Percentiles rank a stretch among this genome's conserved stretches.
Evolutionary conservation across 2,113 vertebrate species (phyloP).

Genomic region (Lycocorax pyrrhopterus): DNA sequence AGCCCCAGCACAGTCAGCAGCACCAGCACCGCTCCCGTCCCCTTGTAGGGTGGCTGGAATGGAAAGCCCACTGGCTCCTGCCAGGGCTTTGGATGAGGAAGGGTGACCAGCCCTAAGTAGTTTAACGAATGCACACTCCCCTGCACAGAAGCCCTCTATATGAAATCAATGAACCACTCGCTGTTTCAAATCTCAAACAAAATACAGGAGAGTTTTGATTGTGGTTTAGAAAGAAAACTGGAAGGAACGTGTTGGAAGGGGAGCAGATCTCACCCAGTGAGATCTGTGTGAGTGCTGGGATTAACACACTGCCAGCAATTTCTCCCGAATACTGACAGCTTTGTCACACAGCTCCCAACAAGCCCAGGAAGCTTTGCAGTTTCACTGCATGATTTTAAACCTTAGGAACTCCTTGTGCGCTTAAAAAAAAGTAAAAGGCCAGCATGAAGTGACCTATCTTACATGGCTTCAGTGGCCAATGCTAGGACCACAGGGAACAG

Average conservation of each 20-base stretch:
- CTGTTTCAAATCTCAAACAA: slow-evolving; percentile 51
- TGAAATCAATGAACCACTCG: slow-evolving; percentile 27
- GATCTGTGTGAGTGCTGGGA: not conserved
- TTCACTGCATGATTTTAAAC: not conserved
- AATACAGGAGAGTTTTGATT: slow-evolving; percentile 53
- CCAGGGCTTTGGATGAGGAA: not conserved
- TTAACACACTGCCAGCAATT: not conserved
- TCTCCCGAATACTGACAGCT: slow-evolving; percentile 10
- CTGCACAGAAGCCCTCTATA: slow-evolving; percentile 49
- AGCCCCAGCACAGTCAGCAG: not conserved
- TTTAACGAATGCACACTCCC: not conserved
- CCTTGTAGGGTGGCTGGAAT: not conserved
- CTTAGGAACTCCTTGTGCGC: not conserved
- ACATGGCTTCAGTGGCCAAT: not conserved
- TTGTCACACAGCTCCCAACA: not conserved
- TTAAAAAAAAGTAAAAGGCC: not conserved
- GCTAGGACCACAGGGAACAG: not conserved
- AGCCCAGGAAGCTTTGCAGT: not conserved
- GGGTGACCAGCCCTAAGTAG: not conserved
- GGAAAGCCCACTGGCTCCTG: not conserved
- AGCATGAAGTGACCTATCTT: not conserved
- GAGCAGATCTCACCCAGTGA: slow-evolving; percentile 13
- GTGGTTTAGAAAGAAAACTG: slow-evolving; percentile 65
- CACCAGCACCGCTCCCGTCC: accelerated
- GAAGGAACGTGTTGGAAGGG: not conserved